phyloP scores from a whole-genome alignment of 2,797 vertebrate genomes.

The Kryptopterus vitreolus region DNA sequence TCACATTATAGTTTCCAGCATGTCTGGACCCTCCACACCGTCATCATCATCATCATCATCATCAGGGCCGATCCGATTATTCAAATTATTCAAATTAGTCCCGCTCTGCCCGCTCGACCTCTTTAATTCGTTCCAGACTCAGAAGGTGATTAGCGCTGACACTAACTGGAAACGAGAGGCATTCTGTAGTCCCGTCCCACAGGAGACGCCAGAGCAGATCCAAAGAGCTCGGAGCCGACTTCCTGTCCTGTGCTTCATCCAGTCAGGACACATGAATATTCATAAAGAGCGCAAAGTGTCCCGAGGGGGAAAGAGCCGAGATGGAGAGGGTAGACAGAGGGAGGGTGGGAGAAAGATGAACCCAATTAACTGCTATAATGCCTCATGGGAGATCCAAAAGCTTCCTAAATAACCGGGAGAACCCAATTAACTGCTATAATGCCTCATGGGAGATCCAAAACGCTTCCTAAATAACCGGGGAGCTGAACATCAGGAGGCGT shows the following conservation, averaged over 20 bases:
- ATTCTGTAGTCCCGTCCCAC: background rate
- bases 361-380: slow-evolving; percentile 41
- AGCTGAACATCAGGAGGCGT: slow-evolving; percentile 24
- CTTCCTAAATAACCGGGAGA: too few species aligned
- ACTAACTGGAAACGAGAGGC: slow-evolving; percentile 14
- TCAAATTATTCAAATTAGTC: slow-evolving; percentile 46
- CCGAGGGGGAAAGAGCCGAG: slow-evolving; percentile 12
- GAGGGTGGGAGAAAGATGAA: slow-evolving; percentile 22
- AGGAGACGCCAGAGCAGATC: slow-evolving; percentile 28
- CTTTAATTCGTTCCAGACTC: slow-evolving; percentile 27
- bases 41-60: slow-evolving; percentile 9
- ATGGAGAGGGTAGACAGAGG: slow-evolving; percentile 12
- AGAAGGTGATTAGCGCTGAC: slow-evolving; percentile 24
- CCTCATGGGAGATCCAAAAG: slow-evolving; percentile 30
- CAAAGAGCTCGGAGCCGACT: slow-evolving; percentile 19
- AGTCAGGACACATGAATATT: slow-evolving; percentile 25
- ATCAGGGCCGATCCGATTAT: slow-evolving; percentile 34
- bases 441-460: slow-evolving; percentile 34
- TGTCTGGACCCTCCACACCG: slow-evolving; percentile 9
- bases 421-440: slow-evolving; percentile 42
- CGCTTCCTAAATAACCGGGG: slow-evolving; percentile 39
- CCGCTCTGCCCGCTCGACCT: background rate
- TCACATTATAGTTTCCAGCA: background rate
- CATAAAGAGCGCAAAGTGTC: slow-evolving; percentile 4
- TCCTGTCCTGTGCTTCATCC: slow-evolving; percentile 27